These are phyloP conservation scores for Deilephila porcellus DNA, from an alignment of 2,888 invertebrate genomes.

Conservation along the genomic window DNA sequence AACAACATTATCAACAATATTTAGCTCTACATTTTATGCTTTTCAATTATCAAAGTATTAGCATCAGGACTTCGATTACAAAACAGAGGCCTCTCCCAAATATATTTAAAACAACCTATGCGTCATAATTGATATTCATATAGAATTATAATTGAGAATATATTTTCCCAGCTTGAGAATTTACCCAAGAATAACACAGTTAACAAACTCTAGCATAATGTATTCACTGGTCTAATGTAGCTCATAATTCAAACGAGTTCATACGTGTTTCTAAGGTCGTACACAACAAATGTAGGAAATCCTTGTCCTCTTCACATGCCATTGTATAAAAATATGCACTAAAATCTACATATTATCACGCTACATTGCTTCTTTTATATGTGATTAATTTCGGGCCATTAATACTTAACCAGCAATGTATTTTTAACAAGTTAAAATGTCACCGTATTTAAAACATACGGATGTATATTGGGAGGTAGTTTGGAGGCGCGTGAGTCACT, in stretches of 20 bases:
- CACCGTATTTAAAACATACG: not conserved
- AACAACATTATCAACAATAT: no score
- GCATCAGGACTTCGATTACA: no score
- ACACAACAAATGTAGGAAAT: constrained; percentile 32
- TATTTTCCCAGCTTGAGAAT: no score
- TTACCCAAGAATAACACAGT: no score
- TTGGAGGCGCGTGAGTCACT: constrained; percentile 29
- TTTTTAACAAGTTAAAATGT: not conserved
- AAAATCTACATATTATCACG: not conserved
- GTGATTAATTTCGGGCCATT: not conserved
- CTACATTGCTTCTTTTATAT: constrained; percentile 4
- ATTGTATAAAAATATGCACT: constrained; percentile 2
- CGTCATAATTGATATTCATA: no score
- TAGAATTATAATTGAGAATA: no score
- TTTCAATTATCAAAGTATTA: no score
- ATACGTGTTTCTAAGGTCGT: constrained; percentile 33
- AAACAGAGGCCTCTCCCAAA: no score
- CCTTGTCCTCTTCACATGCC: constrained; percentile 28
- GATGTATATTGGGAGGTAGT: constrained; percentile 28
- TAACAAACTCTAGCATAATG: not conserved
- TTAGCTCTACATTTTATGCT: no score
- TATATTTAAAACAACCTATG: no score
- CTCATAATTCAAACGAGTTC: constrained; percentile 29
- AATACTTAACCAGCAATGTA: constrained; percentile 1
- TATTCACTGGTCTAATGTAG: constrained; percentile 13